Evolutionary conservation across 1,140 invertebrate genomes (phyloP).

Genomic region (Drosophila kanapiae): DNA sequence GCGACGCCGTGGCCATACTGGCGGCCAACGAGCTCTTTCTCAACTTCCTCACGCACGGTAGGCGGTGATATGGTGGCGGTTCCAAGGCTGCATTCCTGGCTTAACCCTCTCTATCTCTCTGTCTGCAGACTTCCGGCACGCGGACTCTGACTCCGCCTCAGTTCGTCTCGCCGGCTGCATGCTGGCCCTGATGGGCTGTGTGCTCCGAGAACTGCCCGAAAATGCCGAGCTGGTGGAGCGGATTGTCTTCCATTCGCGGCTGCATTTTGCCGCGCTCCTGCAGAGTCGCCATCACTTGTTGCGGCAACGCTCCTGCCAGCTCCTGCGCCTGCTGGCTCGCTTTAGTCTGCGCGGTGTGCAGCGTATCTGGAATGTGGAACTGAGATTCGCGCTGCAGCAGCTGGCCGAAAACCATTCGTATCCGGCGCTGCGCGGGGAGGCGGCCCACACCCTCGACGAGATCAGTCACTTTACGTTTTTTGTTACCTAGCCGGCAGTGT

Average conservation of each 20-base stretch:
- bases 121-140: conserved; percentile 88
- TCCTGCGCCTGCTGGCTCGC: conserved; percentile 89
- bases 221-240: conserved; percentile 91
- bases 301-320: conserved; percentile 88
- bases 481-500: conserved; percentile 49
- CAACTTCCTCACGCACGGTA: conserved; percentile 86
- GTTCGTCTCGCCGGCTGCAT: conserved; percentile 89
- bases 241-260: conserved; percentile 87
- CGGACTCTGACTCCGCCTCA: conserved; percentile 87
- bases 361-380: conserved; percentile 87
- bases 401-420: conserved; percentile 80
- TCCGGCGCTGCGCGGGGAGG: conserved; percentile 78
- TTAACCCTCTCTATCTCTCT: not conserved
- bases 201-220: conserved; percentile 91
- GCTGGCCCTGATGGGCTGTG: conserved; percentile 89
- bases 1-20: conserved; percentile 90
- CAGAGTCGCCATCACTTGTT: conserved; percentile 88
- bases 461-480: conserved; percentile 87
- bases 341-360: conserved; percentile 89
- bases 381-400: conserved; percentile 86
- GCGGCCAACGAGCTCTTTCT: conserved; percentile 87
- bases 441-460: conserved; percentile 86
- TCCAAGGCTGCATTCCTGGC: too few species aligned
- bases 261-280: conserved; percentile 88
- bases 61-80: conserved; percentile 47